Evolutionary conservation across 2,797 vertebrate genomes (phyloP).

Genomic region (Tauraco hartlaubi): DNA sequence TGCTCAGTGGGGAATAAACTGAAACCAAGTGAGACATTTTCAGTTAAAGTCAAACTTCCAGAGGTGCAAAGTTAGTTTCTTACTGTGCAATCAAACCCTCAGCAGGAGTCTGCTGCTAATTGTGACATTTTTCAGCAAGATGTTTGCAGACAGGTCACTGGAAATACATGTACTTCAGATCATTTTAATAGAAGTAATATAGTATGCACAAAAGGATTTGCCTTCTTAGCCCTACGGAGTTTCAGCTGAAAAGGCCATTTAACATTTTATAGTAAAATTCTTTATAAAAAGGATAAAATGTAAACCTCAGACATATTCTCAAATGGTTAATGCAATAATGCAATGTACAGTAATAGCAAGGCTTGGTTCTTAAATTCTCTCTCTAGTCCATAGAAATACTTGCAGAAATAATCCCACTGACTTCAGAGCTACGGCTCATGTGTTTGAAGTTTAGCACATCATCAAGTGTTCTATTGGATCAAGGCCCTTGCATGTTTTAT

Average conservation of each 20-base stretch:
- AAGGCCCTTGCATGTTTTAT: background rate
- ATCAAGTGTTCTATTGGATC: background rate
- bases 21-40: conserved; percentile 41
- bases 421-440: background rate
- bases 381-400: background rate
- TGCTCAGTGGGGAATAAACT: conserved; percentile 1
- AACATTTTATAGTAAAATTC: background rate
- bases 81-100: conserved; percentile 41
- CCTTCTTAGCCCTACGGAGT: background rate
- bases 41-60: conserved; percentile 29
- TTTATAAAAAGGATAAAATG: conserved; percentile 20
- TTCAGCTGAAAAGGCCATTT: conserved; percentile 11
- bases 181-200: conserved; percentile 33
- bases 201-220: background rate
- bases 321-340: background rate
- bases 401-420: background rate
- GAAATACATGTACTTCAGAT: conserved; percentile 49
- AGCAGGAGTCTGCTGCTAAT: conserved; percentile 62
- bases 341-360: background rate
- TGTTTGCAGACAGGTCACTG: conserved; percentile 43
- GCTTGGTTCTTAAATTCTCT: background rate
- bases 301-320: background rate
- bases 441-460: background rate
- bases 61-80: conserved; percentile 28
- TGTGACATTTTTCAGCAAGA: conserved; percentile 43